Evolutionary conservation across 2,113 vertebrate species (phyloP).

Genomic region (Dasyurus viverrinus): DNA sequence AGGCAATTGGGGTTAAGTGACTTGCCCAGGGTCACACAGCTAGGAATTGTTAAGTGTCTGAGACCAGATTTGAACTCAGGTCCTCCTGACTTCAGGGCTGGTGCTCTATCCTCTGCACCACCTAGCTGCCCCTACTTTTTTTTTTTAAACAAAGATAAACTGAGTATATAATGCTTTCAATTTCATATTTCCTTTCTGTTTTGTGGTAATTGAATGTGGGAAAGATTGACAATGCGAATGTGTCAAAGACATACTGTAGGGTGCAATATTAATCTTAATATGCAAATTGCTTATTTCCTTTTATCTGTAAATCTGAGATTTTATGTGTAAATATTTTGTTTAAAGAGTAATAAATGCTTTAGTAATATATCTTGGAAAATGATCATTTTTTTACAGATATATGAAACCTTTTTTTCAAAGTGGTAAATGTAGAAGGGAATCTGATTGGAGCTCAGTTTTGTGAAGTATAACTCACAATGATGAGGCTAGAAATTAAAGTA

Average conservation of each 20-base stretch:
- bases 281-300: slow-evolving; percentile 69
- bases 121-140: too few species aligned
- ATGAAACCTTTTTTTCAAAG: not conserved
- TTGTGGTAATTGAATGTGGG: slow-evolving; percentile 35
- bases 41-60: too few species aligned
- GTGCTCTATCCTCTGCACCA: too few species aligned
- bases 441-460: not conserved
- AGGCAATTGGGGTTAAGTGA: too few species aligned
- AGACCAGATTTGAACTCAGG: too few species aligned
- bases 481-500: not conserved
- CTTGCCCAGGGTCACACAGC: too few species aligned
- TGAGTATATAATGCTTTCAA: slow-evolving; percentile 38
- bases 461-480: not conserved
- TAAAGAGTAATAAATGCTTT: slow-evolving; percentile 72
- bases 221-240: slow-evolving; percentile 45
- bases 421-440: not conserved
- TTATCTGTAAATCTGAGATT: slow-evolving; percentile 71
- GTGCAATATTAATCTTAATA: slow-evolving; percentile 69
- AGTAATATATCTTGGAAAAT: slow-evolving; percentile 61
- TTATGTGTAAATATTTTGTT: slow-evolving; percentile 72
- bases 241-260: slow-evolving; percentile 66
- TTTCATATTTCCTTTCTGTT: slow-evolving; percentile 48
- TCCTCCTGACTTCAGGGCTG: too few species aligned
- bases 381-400: slow-evolving; percentile 36
- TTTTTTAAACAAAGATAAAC: slow-evolving; percentile 41